Conservation (phyloP, 2,113 vertebrate genomes). For the Echinops telfairi region DNA sequence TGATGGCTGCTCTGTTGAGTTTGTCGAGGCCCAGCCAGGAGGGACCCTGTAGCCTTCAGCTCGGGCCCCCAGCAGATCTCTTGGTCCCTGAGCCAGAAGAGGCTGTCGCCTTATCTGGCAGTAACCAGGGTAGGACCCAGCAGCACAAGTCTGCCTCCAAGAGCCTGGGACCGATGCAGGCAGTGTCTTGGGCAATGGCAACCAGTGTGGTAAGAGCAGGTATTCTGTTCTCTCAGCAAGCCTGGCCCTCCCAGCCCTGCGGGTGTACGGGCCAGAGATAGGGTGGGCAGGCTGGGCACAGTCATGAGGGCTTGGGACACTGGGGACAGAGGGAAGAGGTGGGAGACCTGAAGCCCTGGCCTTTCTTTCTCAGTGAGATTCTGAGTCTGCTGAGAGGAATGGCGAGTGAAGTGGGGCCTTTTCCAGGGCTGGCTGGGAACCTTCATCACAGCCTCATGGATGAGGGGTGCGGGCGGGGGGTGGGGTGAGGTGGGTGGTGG, state of each 20-base stretch:
- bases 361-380: constrained; percentile 14
- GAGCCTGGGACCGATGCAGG: background rate
- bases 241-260: background rate
- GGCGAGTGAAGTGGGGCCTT: background rate
- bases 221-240: background rate
- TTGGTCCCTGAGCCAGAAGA: background rate
- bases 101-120: too few relatives aligned
- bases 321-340: background rate
- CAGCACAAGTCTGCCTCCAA: accelerated
- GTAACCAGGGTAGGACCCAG: too few relatives aligned
- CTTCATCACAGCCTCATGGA: background rate
- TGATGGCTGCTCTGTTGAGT: background rate
- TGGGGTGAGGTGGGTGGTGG: background rate
- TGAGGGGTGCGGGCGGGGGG: background rate
- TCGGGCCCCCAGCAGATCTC: background rate
- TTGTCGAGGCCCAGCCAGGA: background rate
- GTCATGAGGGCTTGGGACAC: background rate
- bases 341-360: background rate
- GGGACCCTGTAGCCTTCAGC: background rate
- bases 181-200: too few relatives aligned
- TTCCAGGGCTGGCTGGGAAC: background rate
- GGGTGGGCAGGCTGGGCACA: background rate
- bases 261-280: background rate
- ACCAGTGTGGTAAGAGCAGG: background rate
- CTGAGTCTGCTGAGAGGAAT: background rate